These are phyloP conservation scores for Rhodinocichla rosea DNA, from an alignment of 2,113 vertebrate species.

Conservation along the genomic window DNA sequence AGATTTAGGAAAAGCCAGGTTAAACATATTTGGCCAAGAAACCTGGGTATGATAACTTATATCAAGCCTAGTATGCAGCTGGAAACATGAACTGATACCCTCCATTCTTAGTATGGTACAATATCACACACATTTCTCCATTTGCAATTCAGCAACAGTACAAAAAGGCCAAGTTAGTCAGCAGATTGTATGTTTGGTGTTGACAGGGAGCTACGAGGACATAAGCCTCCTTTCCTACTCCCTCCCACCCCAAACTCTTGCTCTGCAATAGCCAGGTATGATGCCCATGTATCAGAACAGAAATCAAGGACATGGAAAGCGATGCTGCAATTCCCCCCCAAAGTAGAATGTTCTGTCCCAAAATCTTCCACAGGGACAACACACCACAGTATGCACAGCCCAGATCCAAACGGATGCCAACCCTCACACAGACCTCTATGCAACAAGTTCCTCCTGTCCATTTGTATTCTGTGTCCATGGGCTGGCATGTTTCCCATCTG, in stretches of 20 bases:
- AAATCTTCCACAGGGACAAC: not conserved
- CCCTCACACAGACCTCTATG: not conserved
- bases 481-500: not conserved
- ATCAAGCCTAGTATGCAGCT: not conserved
- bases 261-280: not conserved
- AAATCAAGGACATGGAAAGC: not conserved
- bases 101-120: not conserved
- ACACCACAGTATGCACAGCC: not conserved
- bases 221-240: not conserved
- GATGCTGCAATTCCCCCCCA: not conserved
- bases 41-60: not conserved
- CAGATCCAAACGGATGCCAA: not conserved
- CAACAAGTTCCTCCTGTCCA: not conserved
- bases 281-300: not conserved
- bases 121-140: not conserved
- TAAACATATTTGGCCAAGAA: not conserved
- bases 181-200: not conserved
- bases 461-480: too few species aligned
- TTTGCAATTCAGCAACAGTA: not conserved
- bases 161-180: not conserved
- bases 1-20: not conserved
- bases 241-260: not conserved
- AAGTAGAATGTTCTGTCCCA: not conserved
- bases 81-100: not conserved
- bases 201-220: not conserved